A percentile compares a stretch with the other conserved stretches of the same genome.
Conservation (phyloP, 2,888 invertebrate species). For the Fissipunctia ypsillon region DNA sequence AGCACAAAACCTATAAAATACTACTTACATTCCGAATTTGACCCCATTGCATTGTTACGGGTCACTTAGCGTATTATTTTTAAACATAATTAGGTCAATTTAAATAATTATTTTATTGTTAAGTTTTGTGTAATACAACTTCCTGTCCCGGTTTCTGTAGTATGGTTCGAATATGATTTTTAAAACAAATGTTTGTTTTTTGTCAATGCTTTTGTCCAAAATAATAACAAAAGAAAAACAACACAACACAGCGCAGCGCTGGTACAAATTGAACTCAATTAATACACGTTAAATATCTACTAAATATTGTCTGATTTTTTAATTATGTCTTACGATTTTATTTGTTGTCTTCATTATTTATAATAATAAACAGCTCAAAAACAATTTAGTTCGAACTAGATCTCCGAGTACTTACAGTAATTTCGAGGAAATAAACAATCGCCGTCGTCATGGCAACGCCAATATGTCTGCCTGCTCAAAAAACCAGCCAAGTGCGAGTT, state of each 20-base stretch:
- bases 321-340: not conserved
- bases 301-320: not conserved
- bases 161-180: not conserved
- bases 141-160: not conserved
- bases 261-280: not conserved
- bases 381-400: not conserved
- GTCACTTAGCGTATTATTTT: too few relatives aligned
- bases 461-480: conserved; percentile 28
- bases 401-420: not conserved
- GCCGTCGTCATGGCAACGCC: conserved; percentile 42
- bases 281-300: not conserved
- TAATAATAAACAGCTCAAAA: conserved; percentile 1
- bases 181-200: conserved; percentile 5
- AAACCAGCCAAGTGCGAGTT: not conserved
- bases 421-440: conserved; percentile 45
- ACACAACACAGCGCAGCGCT: not conserved
- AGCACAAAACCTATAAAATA: not conserved
- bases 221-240: conserved; percentile 19
- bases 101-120: not conserved
- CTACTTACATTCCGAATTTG: not conserved
- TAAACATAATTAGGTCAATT: conserved; percentile 37
- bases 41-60: not conserved
- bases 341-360: not conserved
- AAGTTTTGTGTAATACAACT: not conserved
- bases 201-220: not conserved